Evolutionary conservation across 2,797 vertebrate genomes (phyloP).

Genomic region (Anabacerthia variegaticeps): DNA sequence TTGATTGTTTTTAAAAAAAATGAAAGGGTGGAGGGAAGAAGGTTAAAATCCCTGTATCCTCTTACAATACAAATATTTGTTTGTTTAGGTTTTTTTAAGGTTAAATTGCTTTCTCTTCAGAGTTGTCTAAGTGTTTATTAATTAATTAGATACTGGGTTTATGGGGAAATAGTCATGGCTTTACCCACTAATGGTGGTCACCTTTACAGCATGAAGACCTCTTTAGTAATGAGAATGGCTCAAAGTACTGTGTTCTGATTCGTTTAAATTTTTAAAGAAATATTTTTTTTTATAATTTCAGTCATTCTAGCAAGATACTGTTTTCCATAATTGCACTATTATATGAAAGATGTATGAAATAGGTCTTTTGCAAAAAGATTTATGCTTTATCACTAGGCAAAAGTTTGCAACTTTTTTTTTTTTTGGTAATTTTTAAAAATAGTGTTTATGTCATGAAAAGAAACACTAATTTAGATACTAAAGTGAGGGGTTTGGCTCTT

Average conservation of each 20-base stretch:
- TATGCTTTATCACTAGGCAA: neutral
- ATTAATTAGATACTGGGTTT: neutral
- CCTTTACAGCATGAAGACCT: neutral
- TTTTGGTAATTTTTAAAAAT: neutral
- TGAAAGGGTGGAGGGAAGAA: accelerated
- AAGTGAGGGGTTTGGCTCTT: neutral
- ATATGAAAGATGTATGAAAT: neutral
- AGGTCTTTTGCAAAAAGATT: neutral
- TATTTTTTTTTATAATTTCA: neutral
- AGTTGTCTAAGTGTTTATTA: neutral
- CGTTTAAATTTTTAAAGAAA: neutral
- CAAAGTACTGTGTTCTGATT: neutral
- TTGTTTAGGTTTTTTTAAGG: neutral
- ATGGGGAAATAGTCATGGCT: neutral
- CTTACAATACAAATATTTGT: accelerated
- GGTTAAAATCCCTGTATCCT: accelerated
- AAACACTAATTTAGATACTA: neutral
- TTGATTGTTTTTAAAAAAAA: neutral
- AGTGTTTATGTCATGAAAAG: neutral
- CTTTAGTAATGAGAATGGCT: neutral
- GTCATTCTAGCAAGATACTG: neutral
- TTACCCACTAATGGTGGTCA: neutral
- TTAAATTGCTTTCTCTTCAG: neutral
- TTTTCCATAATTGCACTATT: neutral
- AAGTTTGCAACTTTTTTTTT: neutral